Evolutionary conservation across 2,113 vertebrate genomes (phyloP), one percentile per base, ranked within the genome.

Genomic region (Vanacampus margaritifer): DNA sequence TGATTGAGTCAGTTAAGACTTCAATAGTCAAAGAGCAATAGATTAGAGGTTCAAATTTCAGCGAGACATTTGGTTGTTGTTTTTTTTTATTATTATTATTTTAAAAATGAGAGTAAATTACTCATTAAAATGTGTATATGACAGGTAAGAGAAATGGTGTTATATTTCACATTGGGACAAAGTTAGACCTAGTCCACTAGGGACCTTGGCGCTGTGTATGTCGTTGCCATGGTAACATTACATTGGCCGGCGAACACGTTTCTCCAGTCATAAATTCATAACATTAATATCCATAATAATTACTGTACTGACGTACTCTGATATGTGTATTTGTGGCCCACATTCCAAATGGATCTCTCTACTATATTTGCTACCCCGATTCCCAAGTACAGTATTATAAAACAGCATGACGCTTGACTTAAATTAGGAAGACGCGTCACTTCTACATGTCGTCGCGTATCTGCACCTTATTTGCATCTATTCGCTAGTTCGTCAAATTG

Each of bases 191-290:
- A 62, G 21, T 62, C 60, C 39, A 16, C 10, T 2, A 43, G n/a
- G 13, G 13, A 26, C 13, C n/a, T 24, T 26, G 12, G n/a, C n/a
- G n/a, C 39, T 4, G 12, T 14, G 39, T 14, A n/a, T 23, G 5
- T 5, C 36, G 48, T 63, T 62, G 28, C 66, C 66, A 65, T 61
- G 37, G 66, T 48, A 57, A 65, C 67, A 19, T 9, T 46, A 21
- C 46, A 13, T 13, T 1, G 24, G 3, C 39, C 24, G 51, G 23
- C 7, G 2, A 37, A 61, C 58, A 24, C 21, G 39, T 62, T 43
- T 37, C 46, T 24, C 14, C 43, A 14, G 19, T 26, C 26, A 45
- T 8, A 59, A 50, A n/a, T 51, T 58, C 2, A 51, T 23, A 23
- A 26, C 11, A 54, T 5, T 13, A 14, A 61, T 6, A 23, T 57